Conservation (phyloP, 1,140 invertebrate species). For the Aphaenogaster rudis region DNA sequence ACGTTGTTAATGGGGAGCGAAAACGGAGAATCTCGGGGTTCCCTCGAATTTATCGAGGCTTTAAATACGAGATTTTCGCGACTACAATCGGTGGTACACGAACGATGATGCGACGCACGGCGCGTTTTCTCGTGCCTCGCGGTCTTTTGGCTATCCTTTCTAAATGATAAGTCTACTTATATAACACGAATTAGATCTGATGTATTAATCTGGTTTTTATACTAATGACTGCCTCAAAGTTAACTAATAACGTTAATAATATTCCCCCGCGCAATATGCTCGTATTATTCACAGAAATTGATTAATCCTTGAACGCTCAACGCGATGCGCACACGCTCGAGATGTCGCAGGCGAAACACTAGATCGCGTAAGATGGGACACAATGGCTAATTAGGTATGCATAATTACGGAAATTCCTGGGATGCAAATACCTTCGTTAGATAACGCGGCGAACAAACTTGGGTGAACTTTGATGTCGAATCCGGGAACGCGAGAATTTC, state of each 20-base stretch:
- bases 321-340: background rate
- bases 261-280: background rate
- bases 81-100: background rate
- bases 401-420: constrained; percentile 50
- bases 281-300: constrained; percentile 3
- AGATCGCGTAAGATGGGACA: constrained; percentile 46
- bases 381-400: constrained; percentile 66
- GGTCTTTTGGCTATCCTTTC: background rate
- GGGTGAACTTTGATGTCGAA: constrained; percentile 47
- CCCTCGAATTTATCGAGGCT: constrained; percentile 34
- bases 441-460: constrained; percentile 64
- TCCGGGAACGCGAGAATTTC: constrained; percentile 42
- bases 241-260: background rate
- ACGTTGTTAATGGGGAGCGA: constrained; percentile 57
- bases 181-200: background rate
- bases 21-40: constrained; percentile 28
- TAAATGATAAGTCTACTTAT: background rate
- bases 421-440: constrained; percentile 64
- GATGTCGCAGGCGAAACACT: constrained; percentile 29
- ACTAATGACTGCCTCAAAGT: background rate
- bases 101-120: background rate
- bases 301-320: constrained; percentile 10
- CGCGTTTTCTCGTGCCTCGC: background rate
- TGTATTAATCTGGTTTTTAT: constrained; percentile 9
- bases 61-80: constrained; percentile 22